A percentile compares a stretch with the other conserved stretches of the same genome.
Evolutionary conservation across 2,888 invertebrate genomes (phyloP).

Genomic region (Parnassius smintheus): DNA sequence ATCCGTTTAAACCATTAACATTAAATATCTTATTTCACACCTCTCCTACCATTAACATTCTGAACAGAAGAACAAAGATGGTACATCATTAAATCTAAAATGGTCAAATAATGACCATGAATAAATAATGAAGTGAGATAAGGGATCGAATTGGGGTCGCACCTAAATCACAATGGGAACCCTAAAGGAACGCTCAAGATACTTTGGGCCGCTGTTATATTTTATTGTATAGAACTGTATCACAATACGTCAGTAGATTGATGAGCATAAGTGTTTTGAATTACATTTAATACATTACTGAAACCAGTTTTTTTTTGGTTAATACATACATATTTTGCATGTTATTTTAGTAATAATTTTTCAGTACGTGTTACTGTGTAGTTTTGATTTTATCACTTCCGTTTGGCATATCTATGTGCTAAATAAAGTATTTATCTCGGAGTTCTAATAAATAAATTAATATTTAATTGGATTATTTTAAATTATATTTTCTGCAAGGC

Average conservation of each 20-base stretch:
- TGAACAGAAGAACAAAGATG: slow-evolving; percentile 68
- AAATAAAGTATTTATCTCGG: too few relatives aligned
- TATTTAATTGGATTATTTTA: too few relatives aligned
- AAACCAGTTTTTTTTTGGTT: too few relatives aligned
- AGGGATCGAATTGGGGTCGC: slow-evolving; percentile 54
- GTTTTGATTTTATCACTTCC: too few relatives aligned
- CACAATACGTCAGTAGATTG: slow-evolving; percentile 64
- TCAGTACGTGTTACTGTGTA: too few relatives aligned
- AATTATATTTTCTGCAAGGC: too few relatives aligned
- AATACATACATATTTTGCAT: too few relatives aligned
- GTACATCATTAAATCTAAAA: slow-evolving; percentile 76
- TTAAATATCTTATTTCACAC: slow-evolving; percentile 75
- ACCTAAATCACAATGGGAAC: slow-evolving; percentile 60
- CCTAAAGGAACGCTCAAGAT: slow-evolving; percentile 59
- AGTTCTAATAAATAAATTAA: too few relatives aligned
- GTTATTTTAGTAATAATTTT: too few relatives aligned
- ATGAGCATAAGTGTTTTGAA: slow-evolving; percentile 38
- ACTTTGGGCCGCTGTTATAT: slow-evolving; percentile 58
- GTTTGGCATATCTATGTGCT: too few relatives aligned
- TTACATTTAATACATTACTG: slow-evolving; percentile 19
- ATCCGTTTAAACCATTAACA: slow-evolving; percentile 57
- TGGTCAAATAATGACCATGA: slow-evolving; percentile 81
- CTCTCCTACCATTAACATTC: slow-evolving; percentile 65
- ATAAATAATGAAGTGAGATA: slow-evolving; percentile 74
- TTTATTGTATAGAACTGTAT: slow-evolving; percentile 72